A percentile compares a stretch with the other conserved stretches of the same genome.
Conservation (phyloP, 2,113 vertebrate genomes). For the Pelecanus crispus region DNA sequence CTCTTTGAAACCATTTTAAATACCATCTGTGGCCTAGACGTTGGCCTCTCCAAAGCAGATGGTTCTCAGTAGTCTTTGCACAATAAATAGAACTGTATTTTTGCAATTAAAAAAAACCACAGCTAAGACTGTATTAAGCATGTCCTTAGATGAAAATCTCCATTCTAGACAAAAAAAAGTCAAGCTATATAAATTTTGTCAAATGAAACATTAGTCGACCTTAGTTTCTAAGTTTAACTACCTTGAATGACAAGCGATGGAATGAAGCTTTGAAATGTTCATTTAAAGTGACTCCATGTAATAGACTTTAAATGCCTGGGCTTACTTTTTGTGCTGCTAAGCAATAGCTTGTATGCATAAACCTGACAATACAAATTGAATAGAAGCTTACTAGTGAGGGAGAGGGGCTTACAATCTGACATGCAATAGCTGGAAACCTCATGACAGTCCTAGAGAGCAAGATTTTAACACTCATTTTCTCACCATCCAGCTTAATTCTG, state of each 20-base stretch:
- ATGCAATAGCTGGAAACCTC: neutral
- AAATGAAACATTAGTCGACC: neutral
- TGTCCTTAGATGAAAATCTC: neutral
- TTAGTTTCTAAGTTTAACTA: neutral
- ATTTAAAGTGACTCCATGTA: neutral
- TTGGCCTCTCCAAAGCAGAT: neutral
- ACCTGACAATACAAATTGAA: neutral
- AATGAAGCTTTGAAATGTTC: neutral
- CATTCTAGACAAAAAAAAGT: neutral
- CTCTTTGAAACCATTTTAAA: neutral
- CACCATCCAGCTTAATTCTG: neutral
- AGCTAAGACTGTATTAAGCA: neutral
- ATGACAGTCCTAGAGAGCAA: neutral
- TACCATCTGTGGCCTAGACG: neutral
- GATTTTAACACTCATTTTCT: neutral
- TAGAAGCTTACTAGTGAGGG: neutral
- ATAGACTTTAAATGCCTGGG: neutral
- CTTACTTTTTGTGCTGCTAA: neutral
- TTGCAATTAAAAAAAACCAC: neutral
- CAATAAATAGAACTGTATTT: neutral
- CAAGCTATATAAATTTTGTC: neutral
- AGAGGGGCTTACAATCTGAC: neutral
- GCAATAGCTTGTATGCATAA: neutral
- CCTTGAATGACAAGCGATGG: neutral
- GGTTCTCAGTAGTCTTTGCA: neutral